These are phyloP conservation scores for Indicator indicator DNA, from an alignment of 2,113 vertebrate genomes.

Conservation along the genomic window DNA sequence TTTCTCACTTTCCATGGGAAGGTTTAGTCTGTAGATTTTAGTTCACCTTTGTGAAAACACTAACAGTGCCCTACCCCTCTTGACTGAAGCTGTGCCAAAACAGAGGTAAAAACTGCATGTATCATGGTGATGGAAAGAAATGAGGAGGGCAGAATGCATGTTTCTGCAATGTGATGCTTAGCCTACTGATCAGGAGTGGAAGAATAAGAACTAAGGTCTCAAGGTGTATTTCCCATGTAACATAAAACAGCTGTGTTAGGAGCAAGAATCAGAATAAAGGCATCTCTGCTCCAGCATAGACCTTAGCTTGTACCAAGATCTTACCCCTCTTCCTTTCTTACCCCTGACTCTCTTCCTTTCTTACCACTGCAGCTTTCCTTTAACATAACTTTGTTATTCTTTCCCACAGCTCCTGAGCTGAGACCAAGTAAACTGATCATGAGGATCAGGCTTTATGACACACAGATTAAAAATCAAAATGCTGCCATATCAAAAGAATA, in stretches of 20 bases:
- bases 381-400: not conserved
- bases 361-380: not conserved
- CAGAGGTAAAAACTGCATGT: not conserved
- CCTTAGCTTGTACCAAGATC: not conserved
- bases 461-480: not conserved
- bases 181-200: not conserved
- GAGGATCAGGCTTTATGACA: not conserved
- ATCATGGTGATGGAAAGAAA: not conserved
- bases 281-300: not conserved
- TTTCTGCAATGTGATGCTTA: not conserved
- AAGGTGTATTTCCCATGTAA: not conserved
- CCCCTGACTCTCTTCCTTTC: not conserved
- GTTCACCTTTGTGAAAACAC: not conserved
- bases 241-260: not conserved
- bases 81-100: not conserved
- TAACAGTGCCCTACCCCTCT: not conserved
- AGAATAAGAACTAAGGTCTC: not conserved
- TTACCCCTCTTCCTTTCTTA: not conserved
- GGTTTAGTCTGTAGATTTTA: not conserved
- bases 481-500: not conserved
- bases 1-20: not conserved
- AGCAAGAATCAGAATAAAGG: not conserved
- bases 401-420: not conserved
- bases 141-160: not conserved
- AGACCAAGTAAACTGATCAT: not conserved